phyloP scores from a whole-genome alignment of 2,113 vertebrate species.

The Sinocyclocheilus rhinocerous region DNA sequence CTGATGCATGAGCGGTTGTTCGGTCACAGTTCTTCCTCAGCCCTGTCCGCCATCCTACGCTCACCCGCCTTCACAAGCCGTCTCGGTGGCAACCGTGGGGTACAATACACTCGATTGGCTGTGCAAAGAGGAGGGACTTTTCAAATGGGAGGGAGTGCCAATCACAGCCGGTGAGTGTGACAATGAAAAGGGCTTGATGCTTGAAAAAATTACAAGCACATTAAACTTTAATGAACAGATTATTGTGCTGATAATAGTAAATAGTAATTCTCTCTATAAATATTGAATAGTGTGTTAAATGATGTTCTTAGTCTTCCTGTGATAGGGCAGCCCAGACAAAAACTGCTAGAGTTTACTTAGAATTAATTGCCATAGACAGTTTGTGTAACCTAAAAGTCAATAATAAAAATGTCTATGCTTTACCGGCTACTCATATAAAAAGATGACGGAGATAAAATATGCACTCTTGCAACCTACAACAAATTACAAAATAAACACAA shows the following conservation, averaged over 20 bases:
- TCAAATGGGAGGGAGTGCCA: slow-evolving; percentile 88
- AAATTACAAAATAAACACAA: no score
- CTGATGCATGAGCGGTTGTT: slow-evolving; percentile 94
- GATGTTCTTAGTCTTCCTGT: no score
- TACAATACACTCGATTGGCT: slow-evolving; percentile 90
- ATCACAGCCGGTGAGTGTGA: slow-evolving; percentile 82
- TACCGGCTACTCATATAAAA: background rate
- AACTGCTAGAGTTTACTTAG: no score
- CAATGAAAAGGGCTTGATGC: background rate
- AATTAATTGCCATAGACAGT: no score
- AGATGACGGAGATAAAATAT: no score
- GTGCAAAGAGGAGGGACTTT: slow-evolving; percentile 90
- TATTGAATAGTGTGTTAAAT: no score
- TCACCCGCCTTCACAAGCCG: slow-evolving; percentile 92
- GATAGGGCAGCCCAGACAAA: no score
- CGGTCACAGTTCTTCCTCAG: slow-evolving; percentile 92
- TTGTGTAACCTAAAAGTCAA: background rate
- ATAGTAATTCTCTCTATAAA: no score
- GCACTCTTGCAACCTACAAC: no score
- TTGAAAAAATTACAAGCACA: background rate
- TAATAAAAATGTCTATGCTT: background rate
- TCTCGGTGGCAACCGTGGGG: slow-evolving; percentile 88
- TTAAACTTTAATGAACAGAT: no score
- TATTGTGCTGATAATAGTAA: no score
- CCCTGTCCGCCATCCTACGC: slow-evolving; percentile 90